Percentiles rank a stretch among this genome's conserved stretches.
These are phyloP conservation scores for Solenopsis fugax DNA, from an alignment of 1,140 invertebrate genomes.

Conservation along the genomic window DNA sequence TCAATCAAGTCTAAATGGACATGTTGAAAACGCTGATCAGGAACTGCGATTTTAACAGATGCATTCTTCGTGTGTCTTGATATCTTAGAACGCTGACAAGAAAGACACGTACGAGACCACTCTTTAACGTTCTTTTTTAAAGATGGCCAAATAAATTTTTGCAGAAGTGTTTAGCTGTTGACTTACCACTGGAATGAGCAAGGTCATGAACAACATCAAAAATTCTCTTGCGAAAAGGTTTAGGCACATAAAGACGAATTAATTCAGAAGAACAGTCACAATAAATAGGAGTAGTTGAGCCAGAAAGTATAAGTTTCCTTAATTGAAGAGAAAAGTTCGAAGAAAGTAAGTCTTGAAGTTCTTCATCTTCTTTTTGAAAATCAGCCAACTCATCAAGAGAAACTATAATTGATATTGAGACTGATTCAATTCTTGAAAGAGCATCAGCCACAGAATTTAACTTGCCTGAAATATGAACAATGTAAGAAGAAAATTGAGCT, in stretches of 20 bases:
- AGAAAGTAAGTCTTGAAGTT: neutral
- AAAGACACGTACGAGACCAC: neutral
- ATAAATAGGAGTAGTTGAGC: neutral
- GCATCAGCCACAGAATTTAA: neutral
- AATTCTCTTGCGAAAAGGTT: neutral
- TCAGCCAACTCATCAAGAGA: neutral
- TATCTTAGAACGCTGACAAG: constrained; percentile 16
- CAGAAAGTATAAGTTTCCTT: neutral
- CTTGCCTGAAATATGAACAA: neutral
- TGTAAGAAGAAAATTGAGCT: neutral
- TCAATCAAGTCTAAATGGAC: constrained; percentile 26
- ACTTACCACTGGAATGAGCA: neutral
- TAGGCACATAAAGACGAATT: constrained; percentile 23
- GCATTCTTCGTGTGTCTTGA: neutral
- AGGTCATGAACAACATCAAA: constrained; percentile 6
- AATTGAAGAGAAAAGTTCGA: neutral
- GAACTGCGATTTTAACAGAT: neutral
- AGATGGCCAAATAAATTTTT: constrained; percentile 20
- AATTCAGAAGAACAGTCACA: neutral
- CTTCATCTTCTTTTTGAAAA: neutral
- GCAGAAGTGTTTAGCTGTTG: neutral
- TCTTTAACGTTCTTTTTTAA: neutral
- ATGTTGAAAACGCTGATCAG: constrained; percentile 3
- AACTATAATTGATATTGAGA: neutral
- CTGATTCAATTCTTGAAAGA: neutral